A percentile compares a stretch with the other conserved stretches of the same genome.
Conservation (phyloP, 2,888 invertebrate species). For the Belgica antarctica region DNA sequence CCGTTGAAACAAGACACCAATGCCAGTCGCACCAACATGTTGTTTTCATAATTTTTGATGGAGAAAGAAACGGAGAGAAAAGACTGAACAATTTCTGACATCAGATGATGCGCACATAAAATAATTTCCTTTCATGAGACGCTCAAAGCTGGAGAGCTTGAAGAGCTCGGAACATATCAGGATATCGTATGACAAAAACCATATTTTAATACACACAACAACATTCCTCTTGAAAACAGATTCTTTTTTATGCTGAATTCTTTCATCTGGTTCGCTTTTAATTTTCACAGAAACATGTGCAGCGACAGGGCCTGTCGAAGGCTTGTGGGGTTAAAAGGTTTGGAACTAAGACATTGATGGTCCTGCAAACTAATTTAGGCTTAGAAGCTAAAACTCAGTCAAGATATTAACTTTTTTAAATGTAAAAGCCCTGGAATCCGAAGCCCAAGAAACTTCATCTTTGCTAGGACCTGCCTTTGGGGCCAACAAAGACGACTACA, state of each 20-base stretch:
- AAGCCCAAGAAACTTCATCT: no score
- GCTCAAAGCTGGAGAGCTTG: conserved; percentile 1
- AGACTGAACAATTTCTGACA: background rate
- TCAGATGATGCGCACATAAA: conserved; percentile 34
- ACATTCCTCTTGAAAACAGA: conserved; percentile 10
- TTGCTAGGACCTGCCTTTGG: no score
- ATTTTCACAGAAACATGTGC: background rate
- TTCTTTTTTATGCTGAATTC: conserved; percentile 13
- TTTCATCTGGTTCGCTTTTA: background rate
- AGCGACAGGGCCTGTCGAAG: no score
- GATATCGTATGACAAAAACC: conserved; percentile 40
- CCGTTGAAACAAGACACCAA: conserved; percentile 14
- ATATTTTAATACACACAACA: conserved; percentile 15
- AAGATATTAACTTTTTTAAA: no score
- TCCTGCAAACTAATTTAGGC: no score
- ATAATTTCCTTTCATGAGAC: conserved; percentile 32
- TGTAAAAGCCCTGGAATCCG: no score
- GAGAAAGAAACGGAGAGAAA: background rate
- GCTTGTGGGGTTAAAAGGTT: no score
- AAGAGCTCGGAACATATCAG: conserved; percentile 1
- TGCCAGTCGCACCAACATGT: background rate
- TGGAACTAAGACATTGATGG: no score
- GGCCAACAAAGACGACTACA: no score
- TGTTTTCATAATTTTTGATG: conserved; percentile 10
- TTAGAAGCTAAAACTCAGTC: no score